phyloP scores from a whole-genome alignment of 2,113 vertebrate species.

The Copsychus sechellarum region DNA sequence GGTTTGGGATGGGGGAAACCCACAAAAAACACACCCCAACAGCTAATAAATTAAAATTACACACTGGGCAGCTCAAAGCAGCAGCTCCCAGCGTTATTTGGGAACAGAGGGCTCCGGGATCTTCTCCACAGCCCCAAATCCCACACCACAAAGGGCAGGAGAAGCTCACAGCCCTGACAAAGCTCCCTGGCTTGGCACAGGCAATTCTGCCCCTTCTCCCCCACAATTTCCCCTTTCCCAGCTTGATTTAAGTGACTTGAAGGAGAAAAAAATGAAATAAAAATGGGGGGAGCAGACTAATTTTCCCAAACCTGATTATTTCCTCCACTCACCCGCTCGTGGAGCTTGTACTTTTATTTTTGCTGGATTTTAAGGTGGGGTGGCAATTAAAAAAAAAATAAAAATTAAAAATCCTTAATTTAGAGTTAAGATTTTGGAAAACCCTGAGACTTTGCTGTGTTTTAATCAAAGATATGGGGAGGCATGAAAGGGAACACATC shows the following conservation, averaged over 20 bases:
- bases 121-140: not conserved
- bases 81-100: not conserved
- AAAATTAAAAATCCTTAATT: not conserved
- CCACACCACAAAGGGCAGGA: slow-evolving; percentile 18
- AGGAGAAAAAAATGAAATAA: not conserved
- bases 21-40: not conserved
- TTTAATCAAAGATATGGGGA: not conserved
- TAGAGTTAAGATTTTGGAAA: not conserved
- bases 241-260: not conserved
- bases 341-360: not conserved
- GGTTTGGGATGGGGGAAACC: not conserved
- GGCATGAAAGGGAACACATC: not conserved
- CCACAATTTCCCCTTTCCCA: not conserved
- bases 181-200: not conserved
- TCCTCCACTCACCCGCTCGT: not conserved
- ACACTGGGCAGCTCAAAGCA: not conserved
- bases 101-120: not conserved
- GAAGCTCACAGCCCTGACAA: not conserved
- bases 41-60: not conserved
- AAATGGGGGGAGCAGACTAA: rapidly evolving
- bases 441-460: not conserved
- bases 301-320: not conserved
- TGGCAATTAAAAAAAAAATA: not conserved
- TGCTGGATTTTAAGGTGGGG: not conserved
- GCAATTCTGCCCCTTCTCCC: not conserved